Percentiles rank a stretch among this genome's conserved stretches.
phyloP scores from a whole-genome alignment of 2,113 vertebrate species.

The Murina feae region DNA sequence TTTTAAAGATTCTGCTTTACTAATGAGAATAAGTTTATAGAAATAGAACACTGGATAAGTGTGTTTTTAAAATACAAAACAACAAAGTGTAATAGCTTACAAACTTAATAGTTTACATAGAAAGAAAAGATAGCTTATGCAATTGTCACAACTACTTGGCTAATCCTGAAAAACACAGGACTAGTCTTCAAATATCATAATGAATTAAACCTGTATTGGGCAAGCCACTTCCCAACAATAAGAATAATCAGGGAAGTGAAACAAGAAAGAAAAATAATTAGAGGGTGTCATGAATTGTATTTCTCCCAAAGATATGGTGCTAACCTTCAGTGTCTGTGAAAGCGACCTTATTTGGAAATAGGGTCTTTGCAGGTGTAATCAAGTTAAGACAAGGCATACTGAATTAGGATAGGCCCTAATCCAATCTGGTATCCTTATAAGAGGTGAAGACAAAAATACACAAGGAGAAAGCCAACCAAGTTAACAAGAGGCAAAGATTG shows the following conservation, averaged over 20 bases:
- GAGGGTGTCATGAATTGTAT: neutral
- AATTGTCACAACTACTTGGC: neutral
- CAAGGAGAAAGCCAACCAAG: neutral
- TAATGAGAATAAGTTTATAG: neutral
- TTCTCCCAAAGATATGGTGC: neutral
- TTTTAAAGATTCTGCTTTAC: slow-evolving; percentile 25
- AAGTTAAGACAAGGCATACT: neutral
- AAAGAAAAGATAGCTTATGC: neutral
- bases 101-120: slow-evolving; percentile 23
- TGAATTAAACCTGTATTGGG: neutral
- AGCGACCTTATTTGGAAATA: neutral
- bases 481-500: neutral
- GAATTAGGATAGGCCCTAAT: neutral
- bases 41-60: neutral
- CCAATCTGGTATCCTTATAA: neutral
- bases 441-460: neutral
- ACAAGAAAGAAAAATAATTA: neutral
- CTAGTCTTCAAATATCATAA: neutral
- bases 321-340: neutral
- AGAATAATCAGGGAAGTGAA: neutral
- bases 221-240: neutral
- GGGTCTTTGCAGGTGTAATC: neutral
- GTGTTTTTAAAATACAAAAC: slow-evolving; percentile 7
- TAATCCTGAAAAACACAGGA: slow-evolving; percentile 20
- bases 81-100: neutral